These are phyloP conservation scores for Brachionus plicatilis DNA, from an alignment of 1,140 invertebrate species.

Conservation along the genomic window DNA sequence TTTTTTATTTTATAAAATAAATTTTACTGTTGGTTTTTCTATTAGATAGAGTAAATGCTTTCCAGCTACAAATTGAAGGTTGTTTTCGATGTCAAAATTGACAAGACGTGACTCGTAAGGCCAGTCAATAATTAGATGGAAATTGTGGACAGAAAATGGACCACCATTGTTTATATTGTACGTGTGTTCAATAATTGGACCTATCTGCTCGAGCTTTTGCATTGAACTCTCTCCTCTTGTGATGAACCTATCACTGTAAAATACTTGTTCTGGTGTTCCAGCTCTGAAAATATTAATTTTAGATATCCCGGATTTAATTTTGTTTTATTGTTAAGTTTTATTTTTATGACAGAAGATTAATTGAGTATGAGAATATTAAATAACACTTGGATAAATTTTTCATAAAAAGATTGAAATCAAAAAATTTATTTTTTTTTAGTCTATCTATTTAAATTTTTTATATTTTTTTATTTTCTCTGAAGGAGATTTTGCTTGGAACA, in stretches of 20 bases:
- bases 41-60: constrained; percentile 38
- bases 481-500: too few species aligned
- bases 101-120: constrained; percentile 20
- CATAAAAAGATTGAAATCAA: too few species aligned
- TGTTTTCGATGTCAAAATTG: constrained; percentile 1
- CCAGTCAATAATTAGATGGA: constrained; percentile 29
- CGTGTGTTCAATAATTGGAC: constrained; percentile 19
- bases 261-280: constrained; percentile 30
- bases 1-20: neutral
- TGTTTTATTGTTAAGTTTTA: neutral
- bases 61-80: neutral
- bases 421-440: too few species aligned
- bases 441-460: too few species aligned
- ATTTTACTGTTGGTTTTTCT: constrained; percentile 12
- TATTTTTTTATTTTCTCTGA: too few species aligned
- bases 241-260: neutral
- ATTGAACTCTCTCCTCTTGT: constrained; percentile 26
- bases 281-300: neutral
- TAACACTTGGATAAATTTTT: too few species aligned
- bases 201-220: constrained; percentile 28
- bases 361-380: too few species aligned
- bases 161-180: constrained; percentile 35
- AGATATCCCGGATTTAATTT: too few species aligned
- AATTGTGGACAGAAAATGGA: neutral
- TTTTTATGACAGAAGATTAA: neutral